A percentile compares a stretch with the other conserved stretches of the same genome.
Evolutionary conservation across 2,888 invertebrate species (phyloP).

Genomic region (Anaspis maculata): DNA sequence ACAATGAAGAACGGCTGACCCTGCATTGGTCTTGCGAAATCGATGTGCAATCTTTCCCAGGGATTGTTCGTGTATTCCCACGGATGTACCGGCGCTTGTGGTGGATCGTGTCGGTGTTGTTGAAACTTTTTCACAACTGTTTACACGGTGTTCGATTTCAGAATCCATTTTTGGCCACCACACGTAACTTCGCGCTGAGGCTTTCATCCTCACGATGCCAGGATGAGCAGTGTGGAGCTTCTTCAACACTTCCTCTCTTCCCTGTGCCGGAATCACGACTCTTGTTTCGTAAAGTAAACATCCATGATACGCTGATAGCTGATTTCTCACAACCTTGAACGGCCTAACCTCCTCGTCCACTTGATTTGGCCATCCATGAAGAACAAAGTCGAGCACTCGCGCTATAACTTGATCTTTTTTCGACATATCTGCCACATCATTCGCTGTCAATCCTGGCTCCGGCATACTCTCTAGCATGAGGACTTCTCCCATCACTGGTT

Average conservation of each 20-base stretch:
- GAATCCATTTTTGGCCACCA: conserved; percentile 6
- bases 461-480: conserved; percentile 7
- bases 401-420: conserved; percentile 3
- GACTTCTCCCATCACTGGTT: background rate
- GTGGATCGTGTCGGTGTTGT: no score
- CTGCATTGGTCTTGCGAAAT: no score
- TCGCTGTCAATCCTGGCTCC: conserved; percentile 1
- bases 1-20: no score
- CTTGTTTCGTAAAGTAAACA: no score
- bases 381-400: conserved; percentile 1
- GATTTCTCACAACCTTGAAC: background rate
- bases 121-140: background rate
- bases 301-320: conserved; percentile 4
- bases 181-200: conserved; percentile 3
- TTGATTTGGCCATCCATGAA: conserved; percentile 3
- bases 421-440: conserved; percentile 3
- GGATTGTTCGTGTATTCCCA: no score
- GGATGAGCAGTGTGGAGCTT: background rate
- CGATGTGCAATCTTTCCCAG: no score
- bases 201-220: conserved; percentile 6
- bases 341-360: background rate
- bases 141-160: conserved; percentile 3
- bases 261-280: no score
- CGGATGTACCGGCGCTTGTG: no score
- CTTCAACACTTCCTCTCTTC: no score